Conservation (phyloP, 2,797 vertebrate species). For the Borostomias antarcticus region DNA sequence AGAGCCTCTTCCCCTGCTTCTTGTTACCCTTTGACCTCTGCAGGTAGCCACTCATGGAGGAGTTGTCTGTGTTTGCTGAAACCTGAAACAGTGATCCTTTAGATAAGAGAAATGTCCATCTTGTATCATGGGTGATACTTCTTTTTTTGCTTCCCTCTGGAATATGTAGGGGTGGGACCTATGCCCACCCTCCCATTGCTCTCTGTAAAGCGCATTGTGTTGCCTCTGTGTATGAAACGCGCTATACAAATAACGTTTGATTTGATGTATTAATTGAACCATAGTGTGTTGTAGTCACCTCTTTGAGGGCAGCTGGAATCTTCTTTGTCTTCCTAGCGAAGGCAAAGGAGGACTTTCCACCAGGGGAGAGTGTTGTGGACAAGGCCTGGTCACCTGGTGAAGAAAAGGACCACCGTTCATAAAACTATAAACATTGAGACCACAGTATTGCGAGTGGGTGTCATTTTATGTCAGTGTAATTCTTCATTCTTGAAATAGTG, state of each 20-base stretch:
- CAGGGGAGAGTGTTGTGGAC: conserved; percentile 72
- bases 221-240: too few relatives aligned
- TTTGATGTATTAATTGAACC: neutral
- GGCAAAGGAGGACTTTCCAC: conserved; percentile 79
- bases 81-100: conserved; percentile 75
- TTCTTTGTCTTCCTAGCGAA: conserved; percentile 89
- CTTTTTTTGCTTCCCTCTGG: too few relatives aligned
- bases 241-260: too few relatives aligned
- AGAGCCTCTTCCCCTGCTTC: conserved; percentile 91
- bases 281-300: conserved; percentile 75
- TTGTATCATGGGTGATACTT: too few relatives aligned
- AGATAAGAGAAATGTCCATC: conserved; percentile 26
- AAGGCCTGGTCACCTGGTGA: conserved; percentile 73
- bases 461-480: too few relatives aligned
- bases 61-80: conserved; percentile 89
- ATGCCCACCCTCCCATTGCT: too few relatives aligned
- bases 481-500: neutral
- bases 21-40: conserved; percentile 88
- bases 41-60: conserved; percentile 96
- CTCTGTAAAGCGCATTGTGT: too few relatives aligned
- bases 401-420: conserved; percentile 11
- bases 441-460: too few relatives aligned
- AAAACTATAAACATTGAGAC: neutral
- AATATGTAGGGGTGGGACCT: too few relatives aligned
- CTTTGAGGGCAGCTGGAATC: conserved; percentile 93